These are phyloP conservation scores for Oligia strigilis DNA, from an alignment of 2,888 invertebrate species.

Conservation along the genomic window DNA sequence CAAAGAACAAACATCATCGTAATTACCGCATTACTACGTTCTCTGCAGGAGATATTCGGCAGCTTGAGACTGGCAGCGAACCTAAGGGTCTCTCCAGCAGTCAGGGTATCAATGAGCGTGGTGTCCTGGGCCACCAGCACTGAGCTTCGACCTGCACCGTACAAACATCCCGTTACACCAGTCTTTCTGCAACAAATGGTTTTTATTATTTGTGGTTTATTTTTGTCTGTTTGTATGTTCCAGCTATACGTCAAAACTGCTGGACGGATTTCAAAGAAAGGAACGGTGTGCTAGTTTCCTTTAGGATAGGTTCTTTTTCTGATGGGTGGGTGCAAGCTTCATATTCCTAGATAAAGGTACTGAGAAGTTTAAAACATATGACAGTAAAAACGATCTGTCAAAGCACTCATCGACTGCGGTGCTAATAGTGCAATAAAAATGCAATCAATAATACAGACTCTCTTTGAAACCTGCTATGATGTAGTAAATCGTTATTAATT, in stretches of 20 bases:
- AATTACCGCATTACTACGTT: conserved; percentile 78
- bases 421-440: background rate
- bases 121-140: conserved; percentile 96
- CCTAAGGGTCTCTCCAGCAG: conserved; percentile 95
- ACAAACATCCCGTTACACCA: conserved; percentile 91
- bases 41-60: conserved; percentile 74
- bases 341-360: background rate
- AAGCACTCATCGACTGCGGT: background rate
- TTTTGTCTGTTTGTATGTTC: background rate
- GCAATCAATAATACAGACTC: background rate
- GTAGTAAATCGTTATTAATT: background rate
- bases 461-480: background rate
- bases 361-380: background rate
- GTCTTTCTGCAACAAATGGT: conserved; percentile 78
- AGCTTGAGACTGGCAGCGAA: conserved; percentile 97
- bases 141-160: conserved; percentile 92
- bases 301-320: background rate
- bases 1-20: background rate
- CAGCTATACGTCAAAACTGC: background rate
- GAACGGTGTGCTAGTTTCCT: background rate
- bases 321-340: background rate
- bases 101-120: conserved; percentile 94
- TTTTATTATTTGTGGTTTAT: conserved; percentile 9
- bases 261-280: background rate
- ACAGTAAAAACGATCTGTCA: background rate